A percentile compares a stretch with the other conserved stretches of the same genome.
These are phyloP conservation scores for Halocynthia aurantium DNA, from an alignment of 23 tunicate genomes.

Conservation along the genomic window DNA sequence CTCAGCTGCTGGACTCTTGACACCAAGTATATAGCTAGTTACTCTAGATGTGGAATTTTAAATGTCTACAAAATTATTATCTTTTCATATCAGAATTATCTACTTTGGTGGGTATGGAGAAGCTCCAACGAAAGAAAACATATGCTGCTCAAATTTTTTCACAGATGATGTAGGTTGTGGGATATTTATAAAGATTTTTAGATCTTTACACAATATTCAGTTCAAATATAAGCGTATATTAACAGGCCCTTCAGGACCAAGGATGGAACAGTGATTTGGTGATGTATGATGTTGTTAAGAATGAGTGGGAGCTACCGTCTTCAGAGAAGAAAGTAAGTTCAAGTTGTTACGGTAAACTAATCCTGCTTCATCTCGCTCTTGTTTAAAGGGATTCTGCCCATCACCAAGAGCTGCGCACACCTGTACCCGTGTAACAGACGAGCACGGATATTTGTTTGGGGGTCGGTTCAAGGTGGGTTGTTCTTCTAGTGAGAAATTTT, in stretches of 20 bases:
- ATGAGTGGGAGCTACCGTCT: constrained; percentile 12
- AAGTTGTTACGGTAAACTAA: background rate
- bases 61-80: no score
- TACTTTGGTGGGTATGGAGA: constrained; percentile 41
- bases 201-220: no score
- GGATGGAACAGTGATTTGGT: constrained; percentile 41
- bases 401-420: constrained; percentile 37
- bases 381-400: constrained; percentile 26
- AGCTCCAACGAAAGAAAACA: background rate
- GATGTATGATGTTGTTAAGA: constrained; percentile 16
- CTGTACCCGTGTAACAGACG: constrained; percentile 9
- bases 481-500: background rate
- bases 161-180: no score
- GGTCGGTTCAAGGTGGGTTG: constrained; percentile 22
- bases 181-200: no score
- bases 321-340: background rate
- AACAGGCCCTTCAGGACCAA: background rate
- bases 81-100: constrained; percentile 10
- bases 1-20: constrained; percentile 1
- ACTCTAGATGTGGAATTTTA: background rate
- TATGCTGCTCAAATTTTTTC: no score
- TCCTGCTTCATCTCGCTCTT: no score
- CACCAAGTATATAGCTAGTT: constrained; percentile 12
- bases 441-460: constrained; percentile 31
- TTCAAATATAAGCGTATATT: no score